Evolutionary conservation across 2,888 invertebrate genomes (phyloP).

Genomic region (Chloromyia formosa): DNA sequence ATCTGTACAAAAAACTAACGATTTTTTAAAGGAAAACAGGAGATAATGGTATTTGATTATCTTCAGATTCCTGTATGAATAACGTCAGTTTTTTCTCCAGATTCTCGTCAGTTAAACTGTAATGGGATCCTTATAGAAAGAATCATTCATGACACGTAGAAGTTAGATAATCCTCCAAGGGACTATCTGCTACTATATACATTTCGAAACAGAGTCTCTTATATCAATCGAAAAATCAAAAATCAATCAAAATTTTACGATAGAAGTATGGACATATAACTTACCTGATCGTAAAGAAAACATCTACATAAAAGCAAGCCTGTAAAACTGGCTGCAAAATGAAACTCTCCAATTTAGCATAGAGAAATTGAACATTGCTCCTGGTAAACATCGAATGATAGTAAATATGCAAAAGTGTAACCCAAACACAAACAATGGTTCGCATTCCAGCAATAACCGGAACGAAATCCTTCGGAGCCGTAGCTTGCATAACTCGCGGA

Average conservation of each 20-base stretch:
- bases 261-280: background rate
- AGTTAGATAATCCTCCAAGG: too few relatives aligned
- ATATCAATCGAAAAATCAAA: conserved; percentile 1
- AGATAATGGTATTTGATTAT: too few relatives aligned
- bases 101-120: too few relatives aligned
- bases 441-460: conserved; percentile 56
- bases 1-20: too few relatives aligned
- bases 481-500: conserved; percentile 51
- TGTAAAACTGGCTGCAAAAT: conserved; percentile 56
- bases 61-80: too few relatives aligned
- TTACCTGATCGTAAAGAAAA: conserved; percentile 58
- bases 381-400: conserved; percentile 57
- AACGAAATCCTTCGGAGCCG: conserved; percentile 53
- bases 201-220: too few relatives aligned
- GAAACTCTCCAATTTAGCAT: conserved; percentile 55
- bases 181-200: too few relatives aligned
- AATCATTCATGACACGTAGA: too few relatives aligned
- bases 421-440: conserved; percentile 57
- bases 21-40: too few relatives aligned
- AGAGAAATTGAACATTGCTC: conserved; percentile 55
- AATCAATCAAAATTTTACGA: background rate
- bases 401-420: conserved; percentile 57
- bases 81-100: too few relatives aligned
- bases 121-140: too few relatives aligned
- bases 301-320: conserved; percentile 57